phyloP scores from a whole-genome alignment of 1,140 invertebrate genomes.

The Pemphigus obesinymphae region DNA sequence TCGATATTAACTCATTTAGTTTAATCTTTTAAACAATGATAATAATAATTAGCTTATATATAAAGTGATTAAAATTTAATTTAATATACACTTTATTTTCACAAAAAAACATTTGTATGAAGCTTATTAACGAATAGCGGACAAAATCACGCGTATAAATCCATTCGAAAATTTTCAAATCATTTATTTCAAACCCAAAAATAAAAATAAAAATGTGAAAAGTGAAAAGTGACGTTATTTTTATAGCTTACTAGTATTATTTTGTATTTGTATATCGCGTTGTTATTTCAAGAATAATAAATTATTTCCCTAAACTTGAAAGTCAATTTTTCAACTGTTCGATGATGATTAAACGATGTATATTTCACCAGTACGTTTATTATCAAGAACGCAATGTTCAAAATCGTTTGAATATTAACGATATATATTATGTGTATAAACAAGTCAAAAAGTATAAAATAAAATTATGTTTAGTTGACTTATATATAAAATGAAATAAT shows the following conservation, averaged over 20 bases:
- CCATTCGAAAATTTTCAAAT: not conserved
- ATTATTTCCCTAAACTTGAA: not conserved
- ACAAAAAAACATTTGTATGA: not conserved
- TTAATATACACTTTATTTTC: not conserved
- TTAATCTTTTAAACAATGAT: not conserved
- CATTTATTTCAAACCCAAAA: not conserved
- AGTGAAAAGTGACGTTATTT: not conserved
- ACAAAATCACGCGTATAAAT: not conserved
- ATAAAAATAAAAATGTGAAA: too few relatives aligned
- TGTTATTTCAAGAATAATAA: not conserved
- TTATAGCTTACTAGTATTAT: slow-evolving; percentile 1
- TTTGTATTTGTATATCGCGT: not conserved
- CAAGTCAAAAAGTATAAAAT: not conserved
- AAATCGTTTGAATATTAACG: not conserved
- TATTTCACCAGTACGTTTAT: not conserved
- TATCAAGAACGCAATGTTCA: slow-evolving; percentile 9
- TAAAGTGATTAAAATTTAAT: not conserved
- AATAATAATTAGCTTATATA: not conserved
- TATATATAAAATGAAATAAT: not conserved
- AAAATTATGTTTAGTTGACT: not conserved
- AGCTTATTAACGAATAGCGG: not conserved
- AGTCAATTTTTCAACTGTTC: not conserved
- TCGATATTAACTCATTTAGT: not conserved
- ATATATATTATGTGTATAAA: too few relatives aligned
- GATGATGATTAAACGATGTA: not conserved